A percentile compares a stretch with the other conserved stretches of the same genome.
phyloP scores from a whole-genome alignment of 2,797 vertebrate species.

The Clarias fuscus region DNA sequence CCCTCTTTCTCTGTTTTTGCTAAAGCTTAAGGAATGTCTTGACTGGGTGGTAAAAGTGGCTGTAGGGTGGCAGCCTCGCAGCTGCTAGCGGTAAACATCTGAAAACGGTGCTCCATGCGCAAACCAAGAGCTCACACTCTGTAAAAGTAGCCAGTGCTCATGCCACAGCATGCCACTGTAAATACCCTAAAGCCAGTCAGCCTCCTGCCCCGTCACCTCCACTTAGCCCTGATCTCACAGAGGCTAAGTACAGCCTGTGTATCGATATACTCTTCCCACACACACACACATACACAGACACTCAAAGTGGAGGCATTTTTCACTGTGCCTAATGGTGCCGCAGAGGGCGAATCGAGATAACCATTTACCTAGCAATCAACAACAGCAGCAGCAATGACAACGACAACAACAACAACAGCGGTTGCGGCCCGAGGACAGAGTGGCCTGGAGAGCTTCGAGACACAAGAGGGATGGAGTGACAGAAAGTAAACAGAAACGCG shows the following conservation, averaged over 20 bases:
- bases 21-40: constrained; percentile 54
- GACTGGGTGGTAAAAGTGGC: constrained; percentile 54
- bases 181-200: constrained; percentile 8
- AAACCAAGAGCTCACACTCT: constrained; percentile 32
- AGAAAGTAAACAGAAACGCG: constrained; percentile 56
- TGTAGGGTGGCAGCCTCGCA: constrained; percentile 35
- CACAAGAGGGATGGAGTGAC: constrained; percentile 58
- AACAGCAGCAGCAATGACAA: constrained; percentile 58
- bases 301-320: constrained; percentile 51
- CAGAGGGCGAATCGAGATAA: constrained; percentile 58
- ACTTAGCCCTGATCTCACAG: constrained; percentile 1
- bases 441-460: constrained; percentile 58
- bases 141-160: background rate
- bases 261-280: background rate
- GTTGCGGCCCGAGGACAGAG: constrained; percentile 51
- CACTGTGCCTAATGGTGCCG: constrained; percentile 50
- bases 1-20: constrained; percentile 24
- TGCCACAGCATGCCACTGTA: constrained; percentile 5
- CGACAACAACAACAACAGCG: constrained; percentile 57
- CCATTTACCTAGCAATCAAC: constrained; percentile 61
- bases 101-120: constrained; percentile 28
- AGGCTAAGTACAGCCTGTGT: constrained; percentile 13
- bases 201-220: constrained; percentile 17
- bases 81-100: constrained; percentile 50
- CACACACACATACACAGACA: background rate